These are phyloP conservation scores for Loripinus fragilis DNA, from an alignment of 2,888 invertebrate genomes.

Conservation along the genomic window DNA sequence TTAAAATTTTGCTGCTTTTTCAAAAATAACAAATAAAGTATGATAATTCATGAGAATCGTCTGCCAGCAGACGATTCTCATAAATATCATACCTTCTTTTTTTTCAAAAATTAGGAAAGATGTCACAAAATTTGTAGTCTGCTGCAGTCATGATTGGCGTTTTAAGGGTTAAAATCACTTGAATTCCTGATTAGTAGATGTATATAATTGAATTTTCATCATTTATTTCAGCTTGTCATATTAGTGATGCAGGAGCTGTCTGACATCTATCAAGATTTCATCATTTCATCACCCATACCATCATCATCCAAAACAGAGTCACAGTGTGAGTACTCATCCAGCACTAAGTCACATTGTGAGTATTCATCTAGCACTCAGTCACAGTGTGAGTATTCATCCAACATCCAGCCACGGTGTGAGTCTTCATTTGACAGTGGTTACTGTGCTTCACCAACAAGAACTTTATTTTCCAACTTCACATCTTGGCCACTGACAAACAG, in stretches of 20 bases:
- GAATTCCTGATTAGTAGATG: too few species aligned
- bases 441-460: conserved; percentile 48
- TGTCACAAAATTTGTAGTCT: too few species aligned
- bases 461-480: background rate
- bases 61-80: too few species aligned
- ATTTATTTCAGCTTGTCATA: background rate
- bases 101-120: too few species aligned
- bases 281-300: background rate
- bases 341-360: background rate
- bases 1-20: too few species aligned
- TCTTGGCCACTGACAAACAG: background rate
- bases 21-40: too few species aligned
- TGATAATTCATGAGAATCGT: too few species aligned
- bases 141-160: too few species aligned
- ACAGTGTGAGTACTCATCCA: background rate
- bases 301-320: background rate
- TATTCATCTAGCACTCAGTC: background rate
- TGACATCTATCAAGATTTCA: background rate
- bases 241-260: background rate
- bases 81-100: too few species aligned
- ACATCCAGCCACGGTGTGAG: conserved; percentile 24
- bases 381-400: conserved; percentile 43
- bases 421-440: conserved; percentile 71
- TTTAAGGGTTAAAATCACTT: too few species aligned
- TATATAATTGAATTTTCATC: too few species aligned